Conservation (phyloP, 2,888 invertebrate species). For the Listrodromus nycthemerus region DNA sequence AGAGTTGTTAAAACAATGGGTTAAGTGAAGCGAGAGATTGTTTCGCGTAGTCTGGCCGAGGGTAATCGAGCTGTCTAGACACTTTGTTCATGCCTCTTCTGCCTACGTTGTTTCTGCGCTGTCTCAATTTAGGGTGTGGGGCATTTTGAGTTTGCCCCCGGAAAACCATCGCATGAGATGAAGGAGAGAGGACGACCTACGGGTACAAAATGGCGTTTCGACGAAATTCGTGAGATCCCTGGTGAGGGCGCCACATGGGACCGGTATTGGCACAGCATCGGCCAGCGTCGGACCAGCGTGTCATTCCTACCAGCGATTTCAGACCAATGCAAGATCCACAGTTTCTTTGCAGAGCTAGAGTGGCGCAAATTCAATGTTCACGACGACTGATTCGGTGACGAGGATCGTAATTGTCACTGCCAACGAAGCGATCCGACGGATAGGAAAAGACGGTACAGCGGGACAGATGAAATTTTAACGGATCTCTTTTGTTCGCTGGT, state of each 20-base stretch:
- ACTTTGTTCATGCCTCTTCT: conserved; percentile 38
- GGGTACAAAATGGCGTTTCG: background rate
- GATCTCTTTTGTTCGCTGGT: too few species aligned
- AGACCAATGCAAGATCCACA: too few species aligned
- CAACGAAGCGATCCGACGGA: too few species aligned
- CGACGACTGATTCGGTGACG: too few species aligned
- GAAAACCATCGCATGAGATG: background rate
- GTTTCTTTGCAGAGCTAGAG: too few species aligned
- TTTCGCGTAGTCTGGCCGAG: conserved; percentile 22
- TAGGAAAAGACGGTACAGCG: too few species aligned
- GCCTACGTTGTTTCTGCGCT: conserved; percentile 10
- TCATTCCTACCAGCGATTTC: too few species aligned
- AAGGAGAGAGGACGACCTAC: background rate
- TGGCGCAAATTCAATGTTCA: too few species aligned
- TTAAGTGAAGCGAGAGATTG: conserved; percentile 33
- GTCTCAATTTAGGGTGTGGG: conserved; percentile 23
- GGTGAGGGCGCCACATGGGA: background rate
- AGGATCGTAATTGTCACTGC: too few species aligned
- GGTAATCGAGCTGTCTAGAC: conserved; percentile 57
- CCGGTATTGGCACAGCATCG: too few species aligned
- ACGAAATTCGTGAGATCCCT: background rate
- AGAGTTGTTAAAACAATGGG: background rate
- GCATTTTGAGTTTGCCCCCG: conserved; percentile 12
- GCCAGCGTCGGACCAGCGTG: too few species aligned
- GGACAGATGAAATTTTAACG: too few species aligned